These are phyloP conservation scores for Diaperis boleti DNA, from an alignment of 2,888 invertebrate species.

Conservation along the genomic window DNA sequence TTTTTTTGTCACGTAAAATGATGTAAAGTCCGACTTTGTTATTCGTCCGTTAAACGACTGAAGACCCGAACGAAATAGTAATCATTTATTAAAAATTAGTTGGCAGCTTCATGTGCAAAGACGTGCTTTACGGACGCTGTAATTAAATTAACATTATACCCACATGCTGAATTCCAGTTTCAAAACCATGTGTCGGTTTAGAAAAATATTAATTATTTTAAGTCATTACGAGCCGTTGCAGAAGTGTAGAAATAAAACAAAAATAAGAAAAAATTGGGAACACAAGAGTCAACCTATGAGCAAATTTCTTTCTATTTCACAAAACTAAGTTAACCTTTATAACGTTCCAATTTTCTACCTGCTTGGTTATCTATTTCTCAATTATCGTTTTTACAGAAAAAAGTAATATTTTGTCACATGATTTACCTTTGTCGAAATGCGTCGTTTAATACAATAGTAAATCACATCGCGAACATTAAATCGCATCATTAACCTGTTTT, in stretches of 20 bases:
- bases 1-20: slow-evolving; percentile 42
- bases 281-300: not conserved
- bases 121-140: slow-evolving; percentile 39
- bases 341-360: slow-evolving; percentile 25
- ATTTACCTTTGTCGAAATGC: slow-evolving; percentile 27
- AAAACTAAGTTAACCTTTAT: slow-evolving; percentile 22
- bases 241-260: too few species aligned
- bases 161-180: not conserved
- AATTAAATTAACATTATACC: not conserved
- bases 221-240: too few species aligned
- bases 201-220: too few species aligned
- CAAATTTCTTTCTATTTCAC: not conserved
- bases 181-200: too few species aligned
- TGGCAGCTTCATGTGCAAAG: slow-evolving; percentile 19
- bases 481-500: slow-evolving; percentile 53
- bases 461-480: slow-evolving; percentile 42
- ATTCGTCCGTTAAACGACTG: slow-evolving; percentile 20
- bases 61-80: slow-evolving; percentile 52
- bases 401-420: slow-evolving; percentile 15
- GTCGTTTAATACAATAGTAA: slow-evolving; percentile 32
- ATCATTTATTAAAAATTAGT: slow-evolving; percentile 56
- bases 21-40: slow-evolving; percentile 20
- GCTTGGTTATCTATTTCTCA: slow-evolving; percentile 14
- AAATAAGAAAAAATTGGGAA: too few species aligned
- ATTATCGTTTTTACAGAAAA: slow-evolving; percentile 16